Conservation (phyloP, 2,888 invertebrate genomes). For the Andricus curvator region DNA sequence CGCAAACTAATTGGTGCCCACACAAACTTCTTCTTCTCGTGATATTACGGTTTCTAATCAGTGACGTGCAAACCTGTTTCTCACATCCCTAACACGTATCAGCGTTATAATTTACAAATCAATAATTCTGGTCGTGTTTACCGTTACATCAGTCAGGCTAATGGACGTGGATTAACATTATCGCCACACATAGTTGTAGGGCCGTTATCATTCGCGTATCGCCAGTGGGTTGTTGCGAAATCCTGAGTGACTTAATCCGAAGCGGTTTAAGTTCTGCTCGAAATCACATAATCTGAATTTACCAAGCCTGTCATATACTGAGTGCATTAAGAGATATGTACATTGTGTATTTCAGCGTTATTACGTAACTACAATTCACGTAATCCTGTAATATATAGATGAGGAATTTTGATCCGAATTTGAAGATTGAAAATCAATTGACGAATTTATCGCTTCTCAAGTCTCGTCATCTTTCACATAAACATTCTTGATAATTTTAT, state of each 20-base stretch:
- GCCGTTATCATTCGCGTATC: slow-evolving; percentile 36
- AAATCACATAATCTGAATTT: slow-evolving; percentile 37
- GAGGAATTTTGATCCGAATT: not conserved
- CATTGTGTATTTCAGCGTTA: not conserved
- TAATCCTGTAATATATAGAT: not conserved
- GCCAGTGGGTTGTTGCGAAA: slow-evolving; percentile 32
- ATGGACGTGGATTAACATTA: slow-evolving; percentile 32
- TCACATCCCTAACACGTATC: not conserved
- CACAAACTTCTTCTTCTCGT: not conserved
- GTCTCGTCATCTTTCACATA: too few relatives aligned
- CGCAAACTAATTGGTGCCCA: slow-evolving; percentile 63
- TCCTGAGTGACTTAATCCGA: slow-evolving; percentile 41
- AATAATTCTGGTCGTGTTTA: slow-evolving; percentile 27
- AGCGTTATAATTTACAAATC: slow-evolving; percentile 24
- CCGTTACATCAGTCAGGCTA: slow-evolving; percentile 15
- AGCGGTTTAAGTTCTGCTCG: slow-evolving; percentile 32
- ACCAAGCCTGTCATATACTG: slow-evolving; percentile 38
- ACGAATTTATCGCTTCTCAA: too few relatives aligned
- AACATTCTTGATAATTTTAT: too few relatives aligned
- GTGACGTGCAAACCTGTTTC: slow-evolving; percentile 10
- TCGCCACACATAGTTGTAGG: slow-evolving; percentile 16
- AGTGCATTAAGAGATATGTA: slow-evolving; percentile 22
- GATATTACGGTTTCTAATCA: slow-evolving; percentile 20
- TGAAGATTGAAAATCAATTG: too few relatives aligned
- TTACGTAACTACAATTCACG: not conserved